Percentiles rank a stretch among this genome's conserved stretches.
These are phyloP conservation scores for Pantherophis alleghaniensis DNA, from an alignment of 2,797 vertebrate genomes.

Conservation along the genomic window DNA sequence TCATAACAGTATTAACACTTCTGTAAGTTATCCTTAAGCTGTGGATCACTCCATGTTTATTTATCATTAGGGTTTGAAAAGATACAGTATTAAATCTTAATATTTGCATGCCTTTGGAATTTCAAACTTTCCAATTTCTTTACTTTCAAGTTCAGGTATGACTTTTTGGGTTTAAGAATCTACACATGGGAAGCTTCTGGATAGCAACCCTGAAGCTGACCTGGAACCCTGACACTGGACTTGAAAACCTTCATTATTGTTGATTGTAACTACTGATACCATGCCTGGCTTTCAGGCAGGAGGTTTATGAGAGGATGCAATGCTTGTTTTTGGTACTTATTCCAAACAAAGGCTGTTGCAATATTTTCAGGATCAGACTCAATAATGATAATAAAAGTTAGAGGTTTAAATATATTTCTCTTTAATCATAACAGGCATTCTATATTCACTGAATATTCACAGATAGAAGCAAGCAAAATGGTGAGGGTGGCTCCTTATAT, in stretches of 20 bases:
- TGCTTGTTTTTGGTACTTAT: not conserved
- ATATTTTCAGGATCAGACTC: no score
- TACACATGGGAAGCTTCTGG: not conserved
- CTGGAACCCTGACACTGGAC: not conserved
- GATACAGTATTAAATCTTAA: not conserved
- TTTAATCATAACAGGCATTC: no score
- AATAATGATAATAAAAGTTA: no score
- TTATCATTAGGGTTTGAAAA: not conserved
- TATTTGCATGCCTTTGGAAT: not conserved
- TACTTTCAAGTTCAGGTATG: not conserved
- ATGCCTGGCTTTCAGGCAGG: not conserved
- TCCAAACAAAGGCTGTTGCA: not conserved
- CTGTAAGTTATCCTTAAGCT: not conserved
- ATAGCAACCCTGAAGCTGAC: no score
- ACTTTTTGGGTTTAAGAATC: not conserved
- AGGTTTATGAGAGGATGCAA: not conserved
- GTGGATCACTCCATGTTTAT: not conserved
- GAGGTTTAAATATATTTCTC: no score
- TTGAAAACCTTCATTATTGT: not conserved
- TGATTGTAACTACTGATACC: not conserved
- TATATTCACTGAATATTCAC: no score
- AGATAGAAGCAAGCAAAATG: no score
- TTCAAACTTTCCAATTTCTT: not conserved
- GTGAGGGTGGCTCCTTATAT: no score
- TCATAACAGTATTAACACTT: not conserved